Percentiles rank a stretch among this genome's conserved stretches.
Evolutionary conservation across 2,113 vertebrate species (phyloP).

Genomic region (Donacobius atricapilla): DNA sequence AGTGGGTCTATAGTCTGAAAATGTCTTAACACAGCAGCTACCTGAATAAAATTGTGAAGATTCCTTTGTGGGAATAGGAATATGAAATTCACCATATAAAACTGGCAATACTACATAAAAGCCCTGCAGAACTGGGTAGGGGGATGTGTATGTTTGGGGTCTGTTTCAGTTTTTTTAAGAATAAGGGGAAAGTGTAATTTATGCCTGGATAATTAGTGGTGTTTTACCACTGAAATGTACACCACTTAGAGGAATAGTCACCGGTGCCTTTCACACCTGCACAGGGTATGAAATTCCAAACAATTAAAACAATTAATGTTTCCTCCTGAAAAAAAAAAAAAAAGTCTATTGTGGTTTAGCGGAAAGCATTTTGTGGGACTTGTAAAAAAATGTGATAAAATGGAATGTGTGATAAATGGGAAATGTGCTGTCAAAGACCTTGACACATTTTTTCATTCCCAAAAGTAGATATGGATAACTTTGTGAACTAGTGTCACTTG

Average conservation of each 20-base stretch:
- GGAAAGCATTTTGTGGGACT: background rate
- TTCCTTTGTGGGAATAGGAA: background rate
- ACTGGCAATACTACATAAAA: background rate
- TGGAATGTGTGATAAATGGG: background rate
- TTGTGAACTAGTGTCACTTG: background rate
- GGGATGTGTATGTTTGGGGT: background rate
- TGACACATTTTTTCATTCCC: background rate
- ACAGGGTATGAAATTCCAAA: conserved; percentile 42
- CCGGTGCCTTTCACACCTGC: conserved; percentile 44
- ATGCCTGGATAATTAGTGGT: conserved; percentile 21
- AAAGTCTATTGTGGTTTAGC: background rate
- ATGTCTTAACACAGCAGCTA: background rate
- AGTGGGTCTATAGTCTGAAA: background rate
- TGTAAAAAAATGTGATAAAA: background rate
- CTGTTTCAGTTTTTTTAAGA: background rate
- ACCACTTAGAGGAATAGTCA: background rate
- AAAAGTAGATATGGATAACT: background rate
- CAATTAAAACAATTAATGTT: conserved; percentile 20
- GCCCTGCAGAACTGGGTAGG: background rate
- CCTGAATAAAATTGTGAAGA: background rate
- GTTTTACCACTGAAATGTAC: conserved; percentile 49
- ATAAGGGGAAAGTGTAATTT: background rate
- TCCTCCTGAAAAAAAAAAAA: background rate
- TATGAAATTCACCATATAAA: background rate
- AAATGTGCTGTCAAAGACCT: background rate